These are phyloP conservation scores for Neoscelio sp. DNA, from an alignment of 2,888 invertebrate genomes.

Conservation along the genomic window DNA sequence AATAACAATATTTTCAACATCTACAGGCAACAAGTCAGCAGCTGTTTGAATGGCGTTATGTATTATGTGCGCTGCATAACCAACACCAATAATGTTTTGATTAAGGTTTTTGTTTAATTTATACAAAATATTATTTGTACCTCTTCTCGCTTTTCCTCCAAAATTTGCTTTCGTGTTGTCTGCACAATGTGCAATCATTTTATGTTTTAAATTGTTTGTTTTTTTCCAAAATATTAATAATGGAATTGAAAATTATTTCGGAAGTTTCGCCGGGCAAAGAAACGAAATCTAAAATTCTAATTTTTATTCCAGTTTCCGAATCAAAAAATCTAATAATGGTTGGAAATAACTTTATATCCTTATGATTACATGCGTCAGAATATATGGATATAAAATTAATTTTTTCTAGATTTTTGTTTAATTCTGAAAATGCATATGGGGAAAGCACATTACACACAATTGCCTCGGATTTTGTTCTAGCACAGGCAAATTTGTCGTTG, in stretches of 20 bases:
- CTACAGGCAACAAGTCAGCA: slow-evolving; percentile 75
- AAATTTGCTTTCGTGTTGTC: slow-evolving; percentile 68
- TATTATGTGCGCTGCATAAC: slow-evolving; percentile 77
- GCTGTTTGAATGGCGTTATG: slow-evolving; percentile 76
- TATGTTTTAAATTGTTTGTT: slow-evolving; percentile 52
- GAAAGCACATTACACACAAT: slow-evolving; percentile 4
- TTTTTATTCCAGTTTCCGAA: slow-evolving; percentile 32
- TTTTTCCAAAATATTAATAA: slow-evolving; percentile 58
- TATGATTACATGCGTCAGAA: slow-evolving; percentile 4
- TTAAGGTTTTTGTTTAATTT: slow-evolving; percentile 62
- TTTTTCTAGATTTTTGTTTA: neutral
- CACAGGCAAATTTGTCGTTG: slow-evolving; percentile 7
- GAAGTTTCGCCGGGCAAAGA: slow-evolving; percentile 64
- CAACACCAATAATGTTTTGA: slow-evolving; percentile 68
- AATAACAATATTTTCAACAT: slow-evolving; percentile 74
- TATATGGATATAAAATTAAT: neutral
- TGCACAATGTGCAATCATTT: slow-evolving; percentile 37
- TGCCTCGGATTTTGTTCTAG: slow-evolving; percentile 5
- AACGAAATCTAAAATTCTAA: slow-evolving; percentile 53
- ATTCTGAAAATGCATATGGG: neutral
- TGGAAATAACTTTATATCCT: slow-evolving; percentile 6
- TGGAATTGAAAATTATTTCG: slow-evolving; percentile 58
- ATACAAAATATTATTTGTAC: slow-evolving; percentile 60
- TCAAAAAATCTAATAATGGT: slow-evolving; percentile 44
- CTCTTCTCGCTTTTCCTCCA: slow-evolving; percentile 60